Percentiles rank a stretch among this genome's conserved stretches.
Evolutionary conservation across 1,140 invertebrate genomes (phyloP).

Genomic region (Drosophila rufa): DNA sequence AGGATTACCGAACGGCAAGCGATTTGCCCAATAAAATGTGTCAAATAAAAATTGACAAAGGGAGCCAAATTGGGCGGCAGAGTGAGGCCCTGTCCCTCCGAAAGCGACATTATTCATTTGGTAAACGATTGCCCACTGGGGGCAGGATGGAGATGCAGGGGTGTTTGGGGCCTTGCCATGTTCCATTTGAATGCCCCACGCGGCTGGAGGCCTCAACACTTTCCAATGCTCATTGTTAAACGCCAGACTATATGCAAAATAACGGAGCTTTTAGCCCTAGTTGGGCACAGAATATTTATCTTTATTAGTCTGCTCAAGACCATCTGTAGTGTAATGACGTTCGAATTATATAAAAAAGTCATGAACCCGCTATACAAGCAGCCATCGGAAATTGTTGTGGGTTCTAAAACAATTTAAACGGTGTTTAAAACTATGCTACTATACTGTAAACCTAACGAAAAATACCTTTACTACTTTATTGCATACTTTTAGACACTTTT

Average conservation of each 20-base stretch:
- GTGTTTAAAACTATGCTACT: background rate
- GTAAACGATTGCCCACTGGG: slow-evolving; percentile 36
- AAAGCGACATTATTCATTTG: slow-evolving; percentile 56
- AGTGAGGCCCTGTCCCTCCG: background rate
- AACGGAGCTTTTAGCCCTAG: slow-evolving; percentile 10
- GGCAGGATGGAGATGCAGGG: background rate
- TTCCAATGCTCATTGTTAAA: slow-evolving; percentile 19
- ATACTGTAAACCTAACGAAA: background rate
- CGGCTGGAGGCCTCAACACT: slow-evolving; percentile 25
- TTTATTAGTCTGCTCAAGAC: slow-evolving; percentile 1
- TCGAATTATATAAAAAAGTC: background rate
- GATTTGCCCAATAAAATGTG: slow-evolving; percentile 72
- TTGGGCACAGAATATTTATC: background rate
- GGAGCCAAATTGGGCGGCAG: slow-evolving; percentile 39
- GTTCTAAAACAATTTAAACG: background rate
- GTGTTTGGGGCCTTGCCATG: slow-evolving; percentile 1
- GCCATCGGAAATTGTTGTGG: too few relatives aligned
- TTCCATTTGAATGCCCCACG: slow-evolving; percentile 32
- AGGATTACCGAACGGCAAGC: slow-evolving; percentile 53
- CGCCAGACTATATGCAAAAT: slow-evolving; percentile 14
- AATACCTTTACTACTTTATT: background rate
- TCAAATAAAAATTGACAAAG: slow-evolving; percentile 73
- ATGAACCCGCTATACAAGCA: background rate
- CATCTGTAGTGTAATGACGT: background rate
- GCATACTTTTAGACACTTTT: background rate